Percentiles rank a stretch among this genome's conserved stretches.
These are phyloP conservation scores for Sphecodes monilicornis DNA, from an alignment of 2,888 invertebrate species.

Conservation along the genomic window DNA sequence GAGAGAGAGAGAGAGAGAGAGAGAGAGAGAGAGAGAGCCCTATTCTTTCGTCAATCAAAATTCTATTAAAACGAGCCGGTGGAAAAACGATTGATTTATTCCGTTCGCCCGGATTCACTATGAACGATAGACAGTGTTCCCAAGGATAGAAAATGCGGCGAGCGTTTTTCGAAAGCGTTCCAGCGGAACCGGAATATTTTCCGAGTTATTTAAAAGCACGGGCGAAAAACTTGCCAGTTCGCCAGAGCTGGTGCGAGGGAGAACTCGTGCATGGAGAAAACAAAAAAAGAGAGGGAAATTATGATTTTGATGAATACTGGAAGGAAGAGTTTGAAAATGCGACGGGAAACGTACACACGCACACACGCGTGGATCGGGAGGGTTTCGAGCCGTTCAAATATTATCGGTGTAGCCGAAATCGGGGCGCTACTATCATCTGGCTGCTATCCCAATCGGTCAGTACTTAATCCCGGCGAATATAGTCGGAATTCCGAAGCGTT, in stretches of 20 bases:
- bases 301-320: constrained; percentile 50
- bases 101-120: not conserved
- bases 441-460: constrained; percentile 64
- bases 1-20: not conserved
- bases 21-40: not conserved
- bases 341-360: constrained; percentile 58
- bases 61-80: not conserved
- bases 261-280: not conserved
- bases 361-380: not conserved
- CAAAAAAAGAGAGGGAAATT: constrained; percentile 6
- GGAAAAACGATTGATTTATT: constrained; percentile 2
- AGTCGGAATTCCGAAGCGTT: constrained; percentile 76
- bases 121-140: not conserved
- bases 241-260: not conserved
- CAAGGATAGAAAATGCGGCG: not conserved
- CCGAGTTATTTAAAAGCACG: constrained; percentile 41
- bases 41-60: not conserved
- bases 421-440: constrained; percentile 61
- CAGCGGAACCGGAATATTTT: constrained; percentile 10
- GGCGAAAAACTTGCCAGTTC: constrained; percentile 22
- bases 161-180: constrained; percentile 11
- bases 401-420: constrained; percentile 72
- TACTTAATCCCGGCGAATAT: constrained; percentile 74
- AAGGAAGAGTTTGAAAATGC: constrained; percentile 54
- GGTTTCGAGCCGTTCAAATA: constrained; percentile 60